Conservation (phyloP, 2,888 invertebrate species). For the Clusia tigrina region DNA sequence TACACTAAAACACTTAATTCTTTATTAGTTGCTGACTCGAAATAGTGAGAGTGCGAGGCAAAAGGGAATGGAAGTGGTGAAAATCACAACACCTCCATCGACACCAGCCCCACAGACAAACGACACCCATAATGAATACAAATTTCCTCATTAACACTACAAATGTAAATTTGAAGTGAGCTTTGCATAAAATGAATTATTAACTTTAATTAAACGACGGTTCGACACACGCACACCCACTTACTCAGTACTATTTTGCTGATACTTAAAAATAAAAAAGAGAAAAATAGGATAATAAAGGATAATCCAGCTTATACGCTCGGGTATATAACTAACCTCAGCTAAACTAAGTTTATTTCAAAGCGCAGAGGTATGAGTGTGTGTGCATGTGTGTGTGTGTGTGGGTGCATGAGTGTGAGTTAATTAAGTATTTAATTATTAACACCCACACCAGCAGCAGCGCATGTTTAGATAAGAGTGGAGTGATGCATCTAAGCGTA, state of each 20-base stretch:
- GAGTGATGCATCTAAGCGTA: background rate
- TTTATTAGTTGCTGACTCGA: no score
- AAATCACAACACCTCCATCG: no score
- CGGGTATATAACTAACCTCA: slow-evolving; percentile 40
- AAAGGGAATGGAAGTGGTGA: no score
- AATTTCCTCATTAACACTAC: slow-evolving; percentile 51
- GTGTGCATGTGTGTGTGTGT: slow-evolving; percentile 21
- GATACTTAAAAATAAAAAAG: background rate
- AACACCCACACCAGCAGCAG: slow-evolving; percentile 21
- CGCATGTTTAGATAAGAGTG: no score
- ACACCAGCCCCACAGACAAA: no score
- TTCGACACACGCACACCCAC: background rate
- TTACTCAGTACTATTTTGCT: no score
- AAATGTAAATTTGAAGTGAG: slow-evolving; percentile 37
- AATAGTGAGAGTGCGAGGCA: no score
- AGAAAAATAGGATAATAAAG: slow-evolving; percentile 28
- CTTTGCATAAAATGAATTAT: slow-evolving; percentile 10
- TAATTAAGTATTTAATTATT: slow-evolving; percentile 57
- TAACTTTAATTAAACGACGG: slow-evolving; percentile 1
- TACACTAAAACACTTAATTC: no score
- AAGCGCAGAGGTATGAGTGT: slow-evolving; percentile 20
- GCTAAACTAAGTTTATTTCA: slow-evolving; percentile 11
- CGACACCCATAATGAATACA: slow-evolving; percentile 58
- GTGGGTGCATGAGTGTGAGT: slow-evolving; percentile 31
- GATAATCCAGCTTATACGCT: slow-evolving; percentile 39